Conservation (phyloP, 1,140 invertebrate genomes). For the Zeugodacus cucurbitae region DNA sequence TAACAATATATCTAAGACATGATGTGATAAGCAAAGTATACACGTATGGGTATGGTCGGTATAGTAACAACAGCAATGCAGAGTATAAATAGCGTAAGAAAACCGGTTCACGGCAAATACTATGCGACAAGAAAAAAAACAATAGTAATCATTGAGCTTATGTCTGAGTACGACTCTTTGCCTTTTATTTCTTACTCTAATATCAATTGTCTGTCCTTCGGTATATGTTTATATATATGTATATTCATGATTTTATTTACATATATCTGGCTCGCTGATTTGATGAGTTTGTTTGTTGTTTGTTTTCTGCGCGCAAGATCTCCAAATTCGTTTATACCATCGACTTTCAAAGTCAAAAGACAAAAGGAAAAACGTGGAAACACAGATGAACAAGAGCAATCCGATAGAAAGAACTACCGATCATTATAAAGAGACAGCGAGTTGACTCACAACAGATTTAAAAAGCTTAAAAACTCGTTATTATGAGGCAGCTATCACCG, state of each 20-base stretch:
- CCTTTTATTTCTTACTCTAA: neutral
- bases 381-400: neutral
- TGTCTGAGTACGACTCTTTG: neutral
- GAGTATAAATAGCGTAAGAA: neutral
- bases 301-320: neutral
- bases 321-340: neutral
- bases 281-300: neutral
- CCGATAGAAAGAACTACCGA: neutral
- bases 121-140: neutral
- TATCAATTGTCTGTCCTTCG: neutral
- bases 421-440: neutral
- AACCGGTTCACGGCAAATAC: neutral
- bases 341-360: neutral
- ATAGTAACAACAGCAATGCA: neutral
- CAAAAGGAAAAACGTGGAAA: neutral
- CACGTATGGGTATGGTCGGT: neutral
- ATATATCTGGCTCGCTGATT: neutral
- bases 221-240: too few relatives aligned
- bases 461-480: neutral
- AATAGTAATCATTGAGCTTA: neutral
- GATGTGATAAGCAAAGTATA: constrained; percentile 1
- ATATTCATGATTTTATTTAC: neutral
- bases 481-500: neutral
- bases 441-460: neutral
- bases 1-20: neutral